Base-by-base conservation (phyloP, 2,113 vertebrate species). In the Phaethornis superciliosus region DNA sequence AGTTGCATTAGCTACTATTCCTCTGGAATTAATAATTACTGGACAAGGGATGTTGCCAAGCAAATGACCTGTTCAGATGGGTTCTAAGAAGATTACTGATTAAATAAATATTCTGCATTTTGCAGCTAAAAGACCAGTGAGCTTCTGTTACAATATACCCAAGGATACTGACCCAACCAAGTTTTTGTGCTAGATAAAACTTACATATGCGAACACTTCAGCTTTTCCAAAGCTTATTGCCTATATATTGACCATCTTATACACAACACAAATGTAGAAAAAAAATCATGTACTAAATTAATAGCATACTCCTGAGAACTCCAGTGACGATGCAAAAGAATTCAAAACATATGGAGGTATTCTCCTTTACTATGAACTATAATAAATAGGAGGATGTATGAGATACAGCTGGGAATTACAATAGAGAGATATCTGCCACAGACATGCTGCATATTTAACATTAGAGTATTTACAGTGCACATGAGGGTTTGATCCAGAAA, bases 31-130 rank as follows among this genome's bases (percentile, higher is more conserved):
- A 90, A 76, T 82, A 79, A 93, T 74, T 82, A 74, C 28, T 70
- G 59, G 59, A 88, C 51, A 80, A 74, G 78, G 82, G 63, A 89
- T n/a, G 63, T 11, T 89, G 84, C 87, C 93, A 96, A 86, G 51
- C 30, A 69, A 94, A 69, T 69, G 30, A 84, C 64, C 65, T 72
- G 32, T 62, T 82, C 78, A 63, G 63, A 79, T 10, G 64, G 51
- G 91, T 81, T 89, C 70, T 69, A 30, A 85, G 72, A 46, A 70
- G 59, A 85, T 89, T 80, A 93, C 46, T 72, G 78, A 83, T 70
- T 46, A 94, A 95, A 80, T 79, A 92, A 90, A 76, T 87, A 91
- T 83, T 91, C 85, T 65, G 8, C 85, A 77, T 82, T 85, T 55
- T 85, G 79, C 14, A 5, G 42, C 62, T 56, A 60, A 32, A 47